Evolutionary conservation across 2,888 invertebrate genomes (phyloP).

Genomic region (Steinernema carpocapsae): DNA sequence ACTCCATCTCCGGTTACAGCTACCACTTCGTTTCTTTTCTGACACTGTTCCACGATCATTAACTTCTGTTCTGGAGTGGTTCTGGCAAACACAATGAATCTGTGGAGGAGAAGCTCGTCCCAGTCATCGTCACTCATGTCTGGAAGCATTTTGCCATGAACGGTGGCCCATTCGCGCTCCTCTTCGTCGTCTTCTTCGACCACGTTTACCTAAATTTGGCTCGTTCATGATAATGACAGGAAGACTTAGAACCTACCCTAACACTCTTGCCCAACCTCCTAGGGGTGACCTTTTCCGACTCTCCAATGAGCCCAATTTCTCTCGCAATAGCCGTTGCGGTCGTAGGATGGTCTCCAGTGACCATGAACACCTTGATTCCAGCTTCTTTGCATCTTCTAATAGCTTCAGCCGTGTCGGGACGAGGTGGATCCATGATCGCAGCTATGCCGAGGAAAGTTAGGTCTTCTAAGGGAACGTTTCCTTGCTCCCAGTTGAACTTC

Average conservation of each 20-base stretch:
- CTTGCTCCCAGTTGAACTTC: slow-evolving; percentile 37
- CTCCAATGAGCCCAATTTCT: slow-evolving; percentile 40
- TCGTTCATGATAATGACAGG: no score
- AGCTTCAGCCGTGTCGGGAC: slow-evolving; percentile 33
- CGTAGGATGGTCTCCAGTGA: slow-evolving; percentile 44
- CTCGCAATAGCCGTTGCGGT: slow-evolving; percentile 42
- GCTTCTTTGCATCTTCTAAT: slow-evolving; percentile 39
- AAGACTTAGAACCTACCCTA: no score
- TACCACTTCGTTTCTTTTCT: slow-evolving; percentile 48
- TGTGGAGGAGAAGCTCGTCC: slow-evolving; percentile 33
- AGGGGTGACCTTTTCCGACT: slow-evolving; percentile 28
- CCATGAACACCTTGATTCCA: slow-evolving; percentile 42
- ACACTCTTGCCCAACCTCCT: neutral
- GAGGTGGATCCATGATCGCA: slow-evolving; percentile 45
- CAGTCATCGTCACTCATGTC: slow-evolving; percentile 39
- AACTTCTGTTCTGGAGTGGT: slow-evolving; percentile 54
- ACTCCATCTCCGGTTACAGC: slow-evolving; percentile 54
- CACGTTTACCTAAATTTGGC: no score
- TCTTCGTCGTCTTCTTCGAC: slow-evolving; percentile 18
- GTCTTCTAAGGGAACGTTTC: slow-evolving; percentile 39
- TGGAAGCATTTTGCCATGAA: slow-evolving; percentile 49
- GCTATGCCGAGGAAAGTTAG: slow-evolving; percentile 44
- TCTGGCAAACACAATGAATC: slow-evolving; percentile 45
- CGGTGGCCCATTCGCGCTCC: slow-evolving; percentile 46
- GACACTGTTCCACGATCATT: slow-evolving; percentile 49